Base-by-base conservation (phyloP, 2,888 invertebrate species). In the Eueremaeus valkanovi region DNA sequence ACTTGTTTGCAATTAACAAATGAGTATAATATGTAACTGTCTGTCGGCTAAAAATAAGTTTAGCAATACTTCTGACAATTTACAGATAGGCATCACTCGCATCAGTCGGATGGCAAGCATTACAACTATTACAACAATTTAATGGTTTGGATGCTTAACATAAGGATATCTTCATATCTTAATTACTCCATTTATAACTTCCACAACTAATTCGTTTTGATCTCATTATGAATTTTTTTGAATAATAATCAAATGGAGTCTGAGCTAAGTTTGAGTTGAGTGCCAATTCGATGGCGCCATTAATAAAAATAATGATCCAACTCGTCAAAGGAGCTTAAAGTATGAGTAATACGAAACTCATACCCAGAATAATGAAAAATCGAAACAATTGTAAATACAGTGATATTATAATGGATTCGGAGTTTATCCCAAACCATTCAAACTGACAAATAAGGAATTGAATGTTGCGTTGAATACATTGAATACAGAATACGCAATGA, bases 111-210 rank as follows among this genome's bases (percentile, higher is more conserved):
- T 42, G 13, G 42, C 42, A 42, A 42, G 42, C 8, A 42, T 42
- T 42, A 33, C 61, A 63, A 63, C 61, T 63, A 63, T 63, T 31
- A 16, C 33, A 63, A 63, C 63, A 63, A 63, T 68, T 36, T 40
- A 68, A 68, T 36, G 68, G 24, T 68, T 66, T 36, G 36, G 27
- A 11, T 63, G 21, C 31, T 24, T 16, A 36, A 40, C 40, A 68
- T 61, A 31, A 61, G 16, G 68, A 68, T 68, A 68, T 68, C 68
- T 68, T 31, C 13, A 68, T 13, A 42, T 68, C 68, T 36, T 68
- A 68, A 68, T 68, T 68, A 68, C 33, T n/a, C 27, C 31, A 68
- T 40, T 33, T 21, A 68, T 68, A 42, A 68, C 24, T 40, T 36
- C 21, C 3, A 68, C n/a, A 42, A 68, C 42, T 40, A 68, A 68